Evolutionary conservation across 2,113 vertebrate species (phyloP).

Genomic region (Axis porcinus): DNA sequence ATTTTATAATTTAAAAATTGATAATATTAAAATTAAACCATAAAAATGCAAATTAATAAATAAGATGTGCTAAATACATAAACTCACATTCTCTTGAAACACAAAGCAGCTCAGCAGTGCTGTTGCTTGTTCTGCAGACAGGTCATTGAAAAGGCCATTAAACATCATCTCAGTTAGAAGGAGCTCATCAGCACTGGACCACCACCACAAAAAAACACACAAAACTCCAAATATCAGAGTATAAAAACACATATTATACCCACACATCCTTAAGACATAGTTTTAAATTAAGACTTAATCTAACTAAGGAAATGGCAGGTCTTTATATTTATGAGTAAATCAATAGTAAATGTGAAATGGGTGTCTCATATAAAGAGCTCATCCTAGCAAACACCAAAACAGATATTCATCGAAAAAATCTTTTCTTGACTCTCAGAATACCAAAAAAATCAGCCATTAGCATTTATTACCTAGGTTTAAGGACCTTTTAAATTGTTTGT

Average conservation of each 20-base stretch:
- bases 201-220: background rate
- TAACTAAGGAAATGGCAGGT: background rate
- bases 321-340: background rate
- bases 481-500: background rate
- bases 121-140: constrained; percentile 92
- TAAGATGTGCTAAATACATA: background rate
- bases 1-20: background rate
- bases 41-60: background rate
- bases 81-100: constrained; percentile 97
- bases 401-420: background rate
- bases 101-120: constrained; percentile 97
- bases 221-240: background rate
- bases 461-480: background rate
- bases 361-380: background rate
- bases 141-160: constrained; percentile 97
- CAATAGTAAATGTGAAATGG: background rate
- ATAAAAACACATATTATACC: background rate
- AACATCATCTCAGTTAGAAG: constrained; percentile 98
- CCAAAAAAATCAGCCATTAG: background rate
- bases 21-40: background rate
- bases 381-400: background rate
- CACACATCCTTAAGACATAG: background rate
- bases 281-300: background rate
- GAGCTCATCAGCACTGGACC: constrained; percentile 92
- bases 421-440: background rate